Base-by-base conservation (phyloP, 2,888 invertebrate species). In the Julus scandinavius region DNA sequence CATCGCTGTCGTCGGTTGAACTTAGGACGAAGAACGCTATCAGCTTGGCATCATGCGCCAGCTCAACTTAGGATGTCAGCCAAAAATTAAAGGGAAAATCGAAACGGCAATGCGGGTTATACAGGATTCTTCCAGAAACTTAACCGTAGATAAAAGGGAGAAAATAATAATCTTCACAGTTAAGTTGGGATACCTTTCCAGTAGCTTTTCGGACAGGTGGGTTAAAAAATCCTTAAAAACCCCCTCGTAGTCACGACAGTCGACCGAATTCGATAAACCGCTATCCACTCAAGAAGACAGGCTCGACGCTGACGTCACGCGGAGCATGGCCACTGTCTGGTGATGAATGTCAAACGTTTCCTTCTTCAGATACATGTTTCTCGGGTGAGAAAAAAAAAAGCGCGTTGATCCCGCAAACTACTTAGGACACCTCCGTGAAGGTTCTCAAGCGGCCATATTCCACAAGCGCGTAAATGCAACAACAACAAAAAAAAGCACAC, bases 291-390 rank as follows among this genome's bases (percentile, higher is more conserved):
- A 72, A 72, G 29, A 29, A 29, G 72, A 20, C 63, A 63, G 72
- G 29, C 6, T 4, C 20, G 29, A 54, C 5, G 80, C 0, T 38
- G 38, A 54, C 54, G 54, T 54, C 54, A 54, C 49, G 49, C 13
- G 49, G 6, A 13, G 49, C 49, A 13, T n/a, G 6, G 20, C 80
- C 80, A 80, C 80, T 38, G 80, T 80, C 80, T 80, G 80, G 13
- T 20, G 80, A 38, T 80, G 80, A 80, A 80, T 80, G 38, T 80
- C 80, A 80, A 80, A 80, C 80, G 80, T 29, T 38, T 80, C 80
- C 80, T 80, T 80, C 80, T 80, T 80, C 80, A 38, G 38, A 38
- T 80, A 80, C 38, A 80, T 80, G 80, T 11, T 29, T 20, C 54
- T 13, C 9, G 72, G 4, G 72, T 6, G 6, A 29, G 20, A 29